Percentiles rank a stretch among this genome's conserved stretches.
Conservation (phyloP, 2,888 invertebrate genomes). For the Epirrhoe alternata region DNA sequence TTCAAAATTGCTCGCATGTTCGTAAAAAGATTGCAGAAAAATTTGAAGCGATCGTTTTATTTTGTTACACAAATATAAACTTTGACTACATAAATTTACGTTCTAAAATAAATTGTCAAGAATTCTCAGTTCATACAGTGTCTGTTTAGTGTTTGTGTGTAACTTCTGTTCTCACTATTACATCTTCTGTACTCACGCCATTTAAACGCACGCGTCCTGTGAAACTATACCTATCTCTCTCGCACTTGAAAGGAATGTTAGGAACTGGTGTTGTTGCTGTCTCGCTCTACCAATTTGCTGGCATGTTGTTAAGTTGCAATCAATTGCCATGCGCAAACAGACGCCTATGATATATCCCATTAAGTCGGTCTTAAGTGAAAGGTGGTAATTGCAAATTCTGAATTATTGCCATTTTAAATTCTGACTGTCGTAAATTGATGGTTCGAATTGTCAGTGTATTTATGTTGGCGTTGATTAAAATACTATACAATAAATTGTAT, state of each 20-base stretch:
- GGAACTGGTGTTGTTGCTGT: conserved; percentile 42
- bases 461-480: conserved; percentile 17
- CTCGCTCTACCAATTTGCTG: conserved; percentile 78
- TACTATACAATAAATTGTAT: conserved; percentile 15
- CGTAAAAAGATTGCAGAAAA: neutral
- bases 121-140: conserved; percentile 7
- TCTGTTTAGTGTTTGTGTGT: conserved; percentile 11
- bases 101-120: neutral
- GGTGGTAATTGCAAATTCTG: conserved; percentile 57
- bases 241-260: conserved; percentile 26
- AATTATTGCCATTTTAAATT: conserved; percentile 39
- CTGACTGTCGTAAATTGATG: conserved; percentile 25
- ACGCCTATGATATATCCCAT: conserved; percentile 86
- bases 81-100: neutral
- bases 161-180: conserved; percentile 15
- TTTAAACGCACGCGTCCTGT: conserved; percentile 55
- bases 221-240: conserved; percentile 50
- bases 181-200: conserved; percentile 53
- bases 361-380: conserved; percentile 65
- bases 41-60: neutral
- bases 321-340: conserved; percentile 86
- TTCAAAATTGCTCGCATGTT: neutral
- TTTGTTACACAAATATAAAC: conserved; percentile 6
- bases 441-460: conserved; percentile 10
- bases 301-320: conserved; percentile 84